Base-by-base conservation (phyloP, 1,140 invertebrate genomes). In the Aphelenchoides avenae region DNA sequence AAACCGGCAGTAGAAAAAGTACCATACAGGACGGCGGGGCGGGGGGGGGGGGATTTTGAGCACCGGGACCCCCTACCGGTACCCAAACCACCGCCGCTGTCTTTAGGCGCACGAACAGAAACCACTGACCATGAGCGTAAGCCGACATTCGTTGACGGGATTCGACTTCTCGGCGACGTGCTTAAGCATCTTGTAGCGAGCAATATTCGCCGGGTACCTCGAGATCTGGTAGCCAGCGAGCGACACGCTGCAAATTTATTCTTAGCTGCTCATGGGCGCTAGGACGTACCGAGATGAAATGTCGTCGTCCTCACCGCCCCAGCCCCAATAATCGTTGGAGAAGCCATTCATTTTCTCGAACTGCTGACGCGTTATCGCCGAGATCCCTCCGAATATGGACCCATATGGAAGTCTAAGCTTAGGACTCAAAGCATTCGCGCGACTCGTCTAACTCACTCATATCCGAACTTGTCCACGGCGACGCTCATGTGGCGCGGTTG, bases 251-350 rank as follows among this genome's bases (percentile, higher is more conserved):
- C 44, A 68, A n/a, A n/a, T n/a, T n/a, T n/a, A n/a, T n/a, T n/a
- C n/a, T n/a, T n/a, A n/a, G n/a, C n/a, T n/a, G n/a, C n/a, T n/a
- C n/a, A n/a, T n/a, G n/a, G n/a, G n/a, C n/a, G n/a, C n/a, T n/a
- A n/a, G n/a, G 13, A 18, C 30, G 18, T 40, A 71, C 58, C 69
- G 53, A 18, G 56, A 46, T 5, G 70, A 62, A 11, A 73, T 40
- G 43, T 75, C 74, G 42, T 77, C 72, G 40, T 75, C 72, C 51
- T 75, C 72, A 2, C 74, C 74, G 15, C 72, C 72, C 73, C 87
- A 89, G 0, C 88, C 89, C 81, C 85, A 89, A 79, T 87, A 92
- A 26, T 85, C 78, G 80, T 92, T 93, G 9, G 88, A 89, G 82
- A 92, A 93, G 2, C 92, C 91, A 80, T 96, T 95, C 6, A 89